Evolutionary conservation across 1,140 invertebrate species (phyloP).

Genomic region (Zaprionus davidi): DNA sequence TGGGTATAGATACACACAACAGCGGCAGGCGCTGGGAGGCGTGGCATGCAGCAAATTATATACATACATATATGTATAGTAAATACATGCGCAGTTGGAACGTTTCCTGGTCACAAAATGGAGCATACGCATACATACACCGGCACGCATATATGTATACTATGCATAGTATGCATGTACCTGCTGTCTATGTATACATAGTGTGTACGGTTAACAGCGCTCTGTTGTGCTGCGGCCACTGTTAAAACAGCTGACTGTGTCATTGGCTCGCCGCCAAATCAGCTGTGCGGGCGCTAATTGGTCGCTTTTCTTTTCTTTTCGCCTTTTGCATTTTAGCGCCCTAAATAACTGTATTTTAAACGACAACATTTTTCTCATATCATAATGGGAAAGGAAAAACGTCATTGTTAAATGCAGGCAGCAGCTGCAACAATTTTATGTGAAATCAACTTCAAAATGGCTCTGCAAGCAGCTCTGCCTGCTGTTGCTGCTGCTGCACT

Average conservation of each 20-base stretch:
- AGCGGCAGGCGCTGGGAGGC: constrained; percentile 10
- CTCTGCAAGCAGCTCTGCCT: background rate
- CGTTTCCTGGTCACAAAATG: constrained; percentile 41
- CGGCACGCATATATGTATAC: constrained; percentile 1
- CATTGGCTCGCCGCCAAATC: constrained; percentile 12
- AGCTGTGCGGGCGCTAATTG: constrained; percentile 41
- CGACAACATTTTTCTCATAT: background rate
- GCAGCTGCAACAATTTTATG: constrained; percentile 10
- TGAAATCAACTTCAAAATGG: constrained; percentile 21
- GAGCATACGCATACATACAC: constrained; percentile 17
- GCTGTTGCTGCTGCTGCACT: background rate
- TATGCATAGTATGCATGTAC: constrained; percentile 11
- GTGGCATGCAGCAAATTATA: constrained; percentile 17
- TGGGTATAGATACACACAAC: constrained; percentile 39
- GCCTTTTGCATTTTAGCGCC: background rate
- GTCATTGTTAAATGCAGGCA: constrained; percentile 20
- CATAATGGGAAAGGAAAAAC: constrained; percentile 7
- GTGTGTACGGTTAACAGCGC: constrained; percentile 40
- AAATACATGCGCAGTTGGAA: constrained; percentile 47
- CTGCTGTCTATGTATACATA: background rate
- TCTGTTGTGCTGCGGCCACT: constrained; percentile 15
- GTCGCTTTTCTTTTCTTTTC: background rate
- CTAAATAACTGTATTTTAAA: constrained; percentile 5
- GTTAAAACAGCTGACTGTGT: constrained; percentile 57
- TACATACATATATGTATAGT: background rate